Evolutionary conservation across 64 coral and sea anemone species (phyloP).

Genomic region (Astreopora myriophthalma): DNA sequence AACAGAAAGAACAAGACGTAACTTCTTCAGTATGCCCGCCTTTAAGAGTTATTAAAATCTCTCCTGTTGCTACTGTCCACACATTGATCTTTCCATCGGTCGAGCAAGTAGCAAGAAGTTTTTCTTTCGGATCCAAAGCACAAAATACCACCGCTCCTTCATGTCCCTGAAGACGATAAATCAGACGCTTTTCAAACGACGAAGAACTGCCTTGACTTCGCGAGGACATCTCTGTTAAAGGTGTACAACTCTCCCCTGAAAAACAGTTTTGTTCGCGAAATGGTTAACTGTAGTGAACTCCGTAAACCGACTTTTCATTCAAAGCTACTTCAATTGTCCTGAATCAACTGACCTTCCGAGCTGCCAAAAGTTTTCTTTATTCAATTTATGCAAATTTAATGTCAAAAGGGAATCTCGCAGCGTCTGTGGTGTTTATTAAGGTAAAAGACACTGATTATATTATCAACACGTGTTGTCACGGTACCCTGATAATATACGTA

Average conservation of each 20-base stretch:
- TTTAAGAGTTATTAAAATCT: slow-evolving; percentile 30
- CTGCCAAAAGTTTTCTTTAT: not conserved
- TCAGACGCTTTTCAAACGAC: slow-evolving; percentile 32
- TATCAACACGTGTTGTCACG: not conserved
- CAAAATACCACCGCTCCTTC: slow-evolving; percentile 22
- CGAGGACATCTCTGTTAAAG: not conserved
- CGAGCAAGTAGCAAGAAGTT: slow-evolving; percentile 57
- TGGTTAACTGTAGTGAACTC: no score
- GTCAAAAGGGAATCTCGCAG: not conserved
- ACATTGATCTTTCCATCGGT: slow-evolving; percentile 38
- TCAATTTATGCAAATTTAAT: slow-evolving; percentile 35
- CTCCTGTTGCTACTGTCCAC: slow-evolving; percentile 56
- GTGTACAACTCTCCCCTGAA: not conserved
- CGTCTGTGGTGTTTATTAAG: not conserved
- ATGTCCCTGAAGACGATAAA: slow-evolving; percentile 13
- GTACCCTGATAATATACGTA: not conserved
- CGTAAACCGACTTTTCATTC: not conserved
- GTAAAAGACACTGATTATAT: not conserved
- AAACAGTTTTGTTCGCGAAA: not conserved
- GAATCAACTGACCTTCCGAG: not conserved
- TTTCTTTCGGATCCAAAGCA: slow-evolving; percentile 39
- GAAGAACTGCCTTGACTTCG: not conserved
- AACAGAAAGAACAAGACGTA: slow-evolving; percentile 60
- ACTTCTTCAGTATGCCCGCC: slow-evolving; percentile 45
- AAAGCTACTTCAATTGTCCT: not conserved